Percentiles rank a stretch among this genome's conserved stretches.
phyloP scores from a whole-genome alignment of 1,140 invertebrate genomes.

The Drosophila orosa region DNA sequence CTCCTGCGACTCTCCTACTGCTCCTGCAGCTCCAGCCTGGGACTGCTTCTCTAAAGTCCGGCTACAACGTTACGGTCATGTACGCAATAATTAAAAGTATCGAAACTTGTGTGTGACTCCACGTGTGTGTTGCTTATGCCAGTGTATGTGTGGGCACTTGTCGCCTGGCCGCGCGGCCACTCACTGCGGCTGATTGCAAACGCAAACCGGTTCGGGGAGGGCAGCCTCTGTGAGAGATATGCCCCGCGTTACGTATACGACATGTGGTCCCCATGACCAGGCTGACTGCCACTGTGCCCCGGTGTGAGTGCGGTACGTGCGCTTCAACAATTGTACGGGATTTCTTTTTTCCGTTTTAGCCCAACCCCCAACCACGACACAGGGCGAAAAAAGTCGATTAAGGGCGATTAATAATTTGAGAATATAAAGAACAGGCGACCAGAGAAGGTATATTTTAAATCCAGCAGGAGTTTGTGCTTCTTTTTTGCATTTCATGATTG shows the following conservation, averaged over 20 bases:
- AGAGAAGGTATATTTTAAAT: neutral
- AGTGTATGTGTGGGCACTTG: conserved; percentile 64
- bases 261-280: conserved; percentile 56
- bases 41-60: conserved; percentile 68
- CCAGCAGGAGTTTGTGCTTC: neutral
- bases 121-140: conserved; percentile 1
- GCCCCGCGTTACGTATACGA: conserved; percentile 76
- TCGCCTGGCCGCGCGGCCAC: conserved; percentile 72
- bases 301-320: conserved; percentile 68
- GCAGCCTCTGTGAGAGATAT: conserved; percentile 59
- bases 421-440: neutral
- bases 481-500: neutral
- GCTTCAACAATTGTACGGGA: conserved; percentile 75
- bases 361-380: conserved; percentile 3
- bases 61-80: conserved; percentile 79
- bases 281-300: conserved; percentile 1
- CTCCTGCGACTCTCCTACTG: neutral
- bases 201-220: conserved; percentile 48
- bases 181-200: conserved; percentile 76
- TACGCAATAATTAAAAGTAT: conserved; percentile 83
- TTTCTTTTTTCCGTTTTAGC: conserved; percentile 40
- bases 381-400: conserved; percentile 1
- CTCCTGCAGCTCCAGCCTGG: conserved; percentile 3
- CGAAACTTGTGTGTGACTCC: conserved; percentile 65
- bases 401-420: neutral